phyloP scores from a whole-genome alignment of 2,888 invertebrate genomes.

The Seira sanloemensis region DNA sequence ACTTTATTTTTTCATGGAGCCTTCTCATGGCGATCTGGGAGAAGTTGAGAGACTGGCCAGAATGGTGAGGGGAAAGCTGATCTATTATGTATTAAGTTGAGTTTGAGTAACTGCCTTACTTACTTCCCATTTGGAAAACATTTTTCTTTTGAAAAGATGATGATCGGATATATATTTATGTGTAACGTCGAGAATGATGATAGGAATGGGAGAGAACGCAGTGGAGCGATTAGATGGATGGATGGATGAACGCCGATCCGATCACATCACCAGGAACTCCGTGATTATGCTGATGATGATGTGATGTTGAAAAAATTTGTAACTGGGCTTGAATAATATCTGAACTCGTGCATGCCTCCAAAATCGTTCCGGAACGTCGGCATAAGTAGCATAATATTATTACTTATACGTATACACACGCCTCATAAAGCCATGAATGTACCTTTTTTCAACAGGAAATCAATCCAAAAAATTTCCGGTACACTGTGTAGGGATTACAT shows the following conservation, averaged over 20 bases:
- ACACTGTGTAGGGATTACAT: neutral
- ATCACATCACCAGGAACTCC: neutral
- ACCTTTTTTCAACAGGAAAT: neutral
- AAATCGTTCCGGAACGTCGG: neutral
- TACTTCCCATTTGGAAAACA: neutral
- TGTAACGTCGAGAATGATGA: neutral
- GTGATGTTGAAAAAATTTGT: neutral
- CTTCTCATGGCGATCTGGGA: neutral
- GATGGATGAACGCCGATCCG: slow-evolving; percentile 16
- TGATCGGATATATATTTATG: too few species aligned
- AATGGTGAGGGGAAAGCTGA: neutral
- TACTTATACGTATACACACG: neutral
- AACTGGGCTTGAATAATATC: neutral
- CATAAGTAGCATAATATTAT: neutral
- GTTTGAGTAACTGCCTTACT: neutral
- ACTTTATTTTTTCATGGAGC: too few species aligned
- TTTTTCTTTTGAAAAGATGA: too few species aligned
- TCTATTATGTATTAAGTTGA: neutral
- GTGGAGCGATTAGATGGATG: slow-evolving; percentile 13
- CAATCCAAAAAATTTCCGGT: neutral
- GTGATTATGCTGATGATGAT: slow-evolving; percentile 13
- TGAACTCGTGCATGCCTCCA: slow-evolving; percentile 11
- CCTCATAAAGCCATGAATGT: neutral
- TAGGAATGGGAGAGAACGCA: neutral
- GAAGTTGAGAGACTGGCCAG: neutral